Evolutionary conservation across 2,797 vertebrate species (phyloP).

Genomic region (Podarcis lilfordi): DNA sequence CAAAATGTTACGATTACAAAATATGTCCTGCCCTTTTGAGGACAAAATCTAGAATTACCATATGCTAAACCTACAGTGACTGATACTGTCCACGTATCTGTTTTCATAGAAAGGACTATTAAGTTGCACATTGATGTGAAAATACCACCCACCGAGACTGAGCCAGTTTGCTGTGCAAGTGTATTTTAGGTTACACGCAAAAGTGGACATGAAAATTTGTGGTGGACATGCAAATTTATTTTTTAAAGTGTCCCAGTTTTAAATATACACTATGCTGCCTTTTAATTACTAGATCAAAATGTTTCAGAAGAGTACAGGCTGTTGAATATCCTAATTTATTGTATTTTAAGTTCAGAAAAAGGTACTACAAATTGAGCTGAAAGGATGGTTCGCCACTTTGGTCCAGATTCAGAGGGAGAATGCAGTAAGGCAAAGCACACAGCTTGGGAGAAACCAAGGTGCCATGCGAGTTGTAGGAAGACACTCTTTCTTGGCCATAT

Average conservation of each 20-base stretch:
- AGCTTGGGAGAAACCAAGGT: not conserved
- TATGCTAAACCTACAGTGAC: constrained; percentile 53
- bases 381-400: not conserved
- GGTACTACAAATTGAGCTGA: not conserved
- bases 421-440: not conserved
- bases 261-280: constrained; percentile 39
- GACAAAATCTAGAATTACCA: constrained; percentile 56
- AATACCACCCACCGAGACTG: constrained; percentile 67
- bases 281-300: constrained; percentile 31
- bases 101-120: constrained; percentile 53
- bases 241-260: not conserved
- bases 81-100: constrained; percentile 25
- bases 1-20: constrained; percentile 59
- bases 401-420: not conserved
- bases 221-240: constrained; percentile 43
- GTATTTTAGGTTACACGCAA: constrained; percentile 47
- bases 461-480: not conserved
- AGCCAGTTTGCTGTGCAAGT: constrained; percentile 59
- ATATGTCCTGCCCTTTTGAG: constrained; percentile 63
- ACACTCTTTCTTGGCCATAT: not conserved
- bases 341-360: constrained; percentile 26
- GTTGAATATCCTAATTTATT: constrained; percentile 19
- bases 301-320: constrained; percentile 53
- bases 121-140: constrained; percentile 50
- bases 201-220: constrained; percentile 30